Conservation (phyloP, 2,888 invertebrate species). For the Congeria kusceri region DNA sequence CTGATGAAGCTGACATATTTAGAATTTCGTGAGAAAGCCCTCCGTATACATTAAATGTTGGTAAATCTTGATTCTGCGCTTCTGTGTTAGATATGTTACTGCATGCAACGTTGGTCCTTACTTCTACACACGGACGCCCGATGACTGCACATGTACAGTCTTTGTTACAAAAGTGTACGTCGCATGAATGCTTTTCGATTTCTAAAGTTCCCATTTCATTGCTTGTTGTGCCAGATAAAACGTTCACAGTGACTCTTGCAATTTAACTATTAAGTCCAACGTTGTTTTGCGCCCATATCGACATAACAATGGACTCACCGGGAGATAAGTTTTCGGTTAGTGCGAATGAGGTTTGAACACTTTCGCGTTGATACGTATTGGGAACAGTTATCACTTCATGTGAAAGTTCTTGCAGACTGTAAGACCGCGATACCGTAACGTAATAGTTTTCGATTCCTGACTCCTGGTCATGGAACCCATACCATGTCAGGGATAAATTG, state of each 20-base stretch:
- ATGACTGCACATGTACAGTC: conserved; percentile 65
- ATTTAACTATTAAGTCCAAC: conserved; percentile 53
- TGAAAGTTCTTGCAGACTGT: conserved; percentile 56
- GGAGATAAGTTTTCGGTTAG: conserved; percentile 4
- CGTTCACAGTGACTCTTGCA: conserved; percentile 52
- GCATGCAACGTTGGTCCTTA: conserved; percentile 6
- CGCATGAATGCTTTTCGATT: conserved; percentile 59
- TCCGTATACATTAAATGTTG: conserved; percentile 19
- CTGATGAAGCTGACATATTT: conserved; percentile 38
- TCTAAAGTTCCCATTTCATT: conserved; percentile 37
- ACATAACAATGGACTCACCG: conserved; percentile 49
- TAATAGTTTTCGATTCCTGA: conserved; percentile 57
- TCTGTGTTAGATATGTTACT: not conserved
- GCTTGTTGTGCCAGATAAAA: not conserved
- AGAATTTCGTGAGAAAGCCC: not conserved
- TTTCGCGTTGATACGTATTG: not conserved
- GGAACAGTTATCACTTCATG: conserved; percentile 14
- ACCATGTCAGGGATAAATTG: conserved; percentile 60
- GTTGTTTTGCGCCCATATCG: conserved; percentile 65
- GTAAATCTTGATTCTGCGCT: conserved; percentile 28
- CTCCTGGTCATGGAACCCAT: conserved; percentile 66
- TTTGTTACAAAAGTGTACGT: conserved; percentile 57
- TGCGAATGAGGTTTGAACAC: conserved; percentile 12
- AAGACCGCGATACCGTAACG: conserved; percentile 45
- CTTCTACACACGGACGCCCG: conserved; percentile 55